phyloP scores from a whole-genome alignment of 2,888 invertebrate genomes.

The Diarsia rubi region DNA sequence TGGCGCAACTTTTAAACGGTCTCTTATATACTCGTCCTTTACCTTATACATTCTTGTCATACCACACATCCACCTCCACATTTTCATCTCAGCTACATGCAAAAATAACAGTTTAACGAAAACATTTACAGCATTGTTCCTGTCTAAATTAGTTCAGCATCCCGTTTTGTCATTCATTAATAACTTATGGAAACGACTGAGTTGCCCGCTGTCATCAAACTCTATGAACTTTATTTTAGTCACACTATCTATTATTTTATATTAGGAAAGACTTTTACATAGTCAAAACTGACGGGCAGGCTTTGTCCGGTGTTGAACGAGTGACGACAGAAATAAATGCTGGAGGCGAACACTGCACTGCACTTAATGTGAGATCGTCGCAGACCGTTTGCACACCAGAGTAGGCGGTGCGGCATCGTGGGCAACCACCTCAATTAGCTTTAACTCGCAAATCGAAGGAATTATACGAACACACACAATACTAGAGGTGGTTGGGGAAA shows the following conservation, averaged over 20 bases:
- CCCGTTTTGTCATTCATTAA: background rate
- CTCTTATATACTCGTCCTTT: no score
- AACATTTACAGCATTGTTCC: background rate
- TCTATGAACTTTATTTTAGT: background rate
- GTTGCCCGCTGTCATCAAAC: background rate
- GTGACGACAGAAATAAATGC: constrained; percentile 4
- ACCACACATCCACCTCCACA: no score
- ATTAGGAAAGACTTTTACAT: background rate
- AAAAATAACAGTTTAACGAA: background rate
- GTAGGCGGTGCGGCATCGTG: background rate
- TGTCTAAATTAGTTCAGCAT: background rate
- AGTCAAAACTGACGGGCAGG: background rate
- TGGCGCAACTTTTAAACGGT: no score
- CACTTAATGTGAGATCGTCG: constrained; percentile 25
- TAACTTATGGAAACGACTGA: background rate
- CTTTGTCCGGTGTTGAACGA: background rate
- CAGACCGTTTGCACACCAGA: background rate
- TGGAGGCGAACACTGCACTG: constrained; percentile 1
- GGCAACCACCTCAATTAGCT: constrained; percentile 26
- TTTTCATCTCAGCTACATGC: no score
- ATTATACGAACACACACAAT: background rate
- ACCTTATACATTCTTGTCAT: no score
- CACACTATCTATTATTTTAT: background rate
- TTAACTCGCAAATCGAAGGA: constrained; percentile 7
- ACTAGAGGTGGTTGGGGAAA: background rate